Percentiles rank a stretch among this genome's conserved stretches.
Conservation (phyloP, 2,113 vertebrate species). For the Myxocyprinus asiaticus region DNA sequence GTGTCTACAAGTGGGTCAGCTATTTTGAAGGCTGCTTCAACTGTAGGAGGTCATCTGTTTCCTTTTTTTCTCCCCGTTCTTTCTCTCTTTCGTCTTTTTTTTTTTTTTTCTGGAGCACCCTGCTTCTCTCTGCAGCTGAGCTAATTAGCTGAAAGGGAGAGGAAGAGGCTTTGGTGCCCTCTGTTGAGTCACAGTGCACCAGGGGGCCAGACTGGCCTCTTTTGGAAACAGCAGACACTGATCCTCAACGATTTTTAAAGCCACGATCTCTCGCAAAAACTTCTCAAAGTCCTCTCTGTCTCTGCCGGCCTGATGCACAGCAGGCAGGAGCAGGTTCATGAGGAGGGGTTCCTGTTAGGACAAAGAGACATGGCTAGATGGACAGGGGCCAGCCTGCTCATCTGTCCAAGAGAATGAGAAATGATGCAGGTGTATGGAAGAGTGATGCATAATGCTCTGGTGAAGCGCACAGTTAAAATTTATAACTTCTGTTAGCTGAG, state of each 20-base stretch:
- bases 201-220: slow-evolving; percentile 76
- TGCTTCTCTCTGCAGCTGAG: slow-evolving; percentile 67
- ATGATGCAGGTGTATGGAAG: background rate
- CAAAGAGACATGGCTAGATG: background rate
- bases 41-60: slow-evolving; percentile 67
- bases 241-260: background rate
- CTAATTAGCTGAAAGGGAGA: slow-evolving; percentile 79
- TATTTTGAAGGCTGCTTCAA: slow-evolving; percentile 76
- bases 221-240: slow-evolving; percentile 60
- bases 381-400: slow-evolving; percentile 17
- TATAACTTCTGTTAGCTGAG: background rate
- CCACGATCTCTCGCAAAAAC: slow-evolving; percentile 26
- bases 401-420: slow-evolving; percentile 12
- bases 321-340: background rate
- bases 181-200: slow-evolving; percentile 73
- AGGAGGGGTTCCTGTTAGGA: background rate
- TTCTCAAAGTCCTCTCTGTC: slow-evolving; percentile 38
- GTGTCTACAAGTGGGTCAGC: slow-evolving; percentile 81
- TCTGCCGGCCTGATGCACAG: background rate
- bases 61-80: slow-evolving; percentile 55
- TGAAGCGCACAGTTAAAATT: background rate
- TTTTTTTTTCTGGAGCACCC: slow-evolving; percentile 54
- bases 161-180: slow-evolving; percentile 38
- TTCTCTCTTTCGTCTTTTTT: slow-evolving; percentile 62
- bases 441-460: slow-evolving; percentile 3